Evolutionary conservation across 1,140 invertebrate genomes (phyloP), one percentile per base, ranked within the genome.

Genomic region (Lasioglossum albipes): DNA sequence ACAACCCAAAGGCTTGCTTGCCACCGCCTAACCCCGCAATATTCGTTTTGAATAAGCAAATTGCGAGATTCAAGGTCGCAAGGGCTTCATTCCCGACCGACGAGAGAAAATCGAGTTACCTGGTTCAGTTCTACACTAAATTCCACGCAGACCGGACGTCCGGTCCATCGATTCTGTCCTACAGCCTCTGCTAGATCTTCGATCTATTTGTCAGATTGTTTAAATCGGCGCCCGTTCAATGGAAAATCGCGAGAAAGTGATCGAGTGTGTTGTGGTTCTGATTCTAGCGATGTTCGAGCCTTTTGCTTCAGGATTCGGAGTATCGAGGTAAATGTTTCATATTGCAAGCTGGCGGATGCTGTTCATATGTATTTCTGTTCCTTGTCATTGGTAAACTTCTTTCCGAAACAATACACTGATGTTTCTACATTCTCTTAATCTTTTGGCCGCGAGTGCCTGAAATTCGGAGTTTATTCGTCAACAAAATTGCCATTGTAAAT

Each of bases 91-190:
- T 70, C 57, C 68, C 22, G 27, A 68, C 31, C 64, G 27, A 49
- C 52, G 71, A 71, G 77, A 79, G 70, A 81, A 52, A 36, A 36
- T 36, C 81, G 45, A 82, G 75, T 86, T 90, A 90, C 89, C 90
- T 91, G 90, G 57, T 66, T 93, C 92, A 93, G 93, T 93, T 91
- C 87, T 80, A 88, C 89, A 87, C 90, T 87, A 89, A 90, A 86
- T 87, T 89, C 61, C 62, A 83, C 76, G 52, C 74, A 69, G 89
- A 75, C 81, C 86, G 87, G 90, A 90, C 83, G 81, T 81, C 16
- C 45, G 20, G n/a, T 27, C 18, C 22, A 20, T 18, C n/a, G 20
- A 36, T 68, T 52, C 31, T 31, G n/a, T 49, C 16, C 4, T 4
- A 18, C 18, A 16, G 18, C 22, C 18, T 6, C n/a, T 0, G 67